Evolutionary conservation across 1,140 invertebrate genomes (phyloP), one percentile per base, ranked within the genome.

Genomic region (Agrypnia vestita): DNA sequence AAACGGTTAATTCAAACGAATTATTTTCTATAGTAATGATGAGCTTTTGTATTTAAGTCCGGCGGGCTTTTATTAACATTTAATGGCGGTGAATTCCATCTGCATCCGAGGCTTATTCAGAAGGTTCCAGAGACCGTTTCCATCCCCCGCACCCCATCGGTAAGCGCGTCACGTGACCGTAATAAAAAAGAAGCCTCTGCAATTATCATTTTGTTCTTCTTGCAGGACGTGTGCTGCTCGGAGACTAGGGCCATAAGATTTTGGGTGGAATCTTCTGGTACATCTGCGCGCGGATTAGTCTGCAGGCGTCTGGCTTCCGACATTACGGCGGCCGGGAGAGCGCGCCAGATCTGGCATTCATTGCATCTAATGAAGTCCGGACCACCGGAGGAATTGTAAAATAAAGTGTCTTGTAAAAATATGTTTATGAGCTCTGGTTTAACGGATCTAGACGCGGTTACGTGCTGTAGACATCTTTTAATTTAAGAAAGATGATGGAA

Each of bases 141-240:
- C 49, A 3, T 51, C 49, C 8, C 49, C 25, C 25, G 25, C 25
- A 35, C 25, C 25, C 25, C 61, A 47, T 71, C 46, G 7, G 78
- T 44, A 80, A 73, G 17, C 81, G n/a, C 21, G 78, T 82, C 81
- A 82, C 81, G 81, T 74, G 61, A 43, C 67, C n/a, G 46, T 55
- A 77, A 82, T 82, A 82, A 82, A 80, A 35, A 80, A 82, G 59
- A 49, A 62, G 51, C 77, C 56, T 43, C 35, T 13, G 76, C 78
- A 82, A 82, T 82, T 82, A 82, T 82, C 81, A 80, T 82, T 82
- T 77, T 73, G 47, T 77, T 80, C 78, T 76, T 71, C 55, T 78
- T 78, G 46, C 75, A 13, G 56, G 21, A 62, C 76, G 62, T 56
- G 64, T 78, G 21, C 55, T 59, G 8, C 55, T 59, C 15, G n/a